Evolutionary conservation across 2,113 vertebrate species (phyloP).

Genomic region (Cygnus atratus): DNA sequence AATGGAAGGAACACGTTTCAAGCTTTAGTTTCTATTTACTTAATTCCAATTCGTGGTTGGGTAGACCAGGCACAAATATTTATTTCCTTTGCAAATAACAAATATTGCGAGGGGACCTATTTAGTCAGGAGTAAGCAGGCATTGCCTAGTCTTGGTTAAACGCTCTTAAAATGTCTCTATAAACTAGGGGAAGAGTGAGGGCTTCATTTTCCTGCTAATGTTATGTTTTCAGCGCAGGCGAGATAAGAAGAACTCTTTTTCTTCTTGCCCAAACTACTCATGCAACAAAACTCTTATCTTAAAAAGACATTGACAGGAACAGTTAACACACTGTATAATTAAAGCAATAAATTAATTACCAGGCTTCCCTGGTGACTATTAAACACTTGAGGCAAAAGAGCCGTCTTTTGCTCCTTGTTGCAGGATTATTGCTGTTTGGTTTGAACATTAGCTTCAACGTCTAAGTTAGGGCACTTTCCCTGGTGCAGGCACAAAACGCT

Average conservation of each 20-base stretch:
- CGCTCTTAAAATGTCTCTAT: background rate
- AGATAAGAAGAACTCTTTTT: background rate
- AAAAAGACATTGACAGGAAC: constrained; percentile 1
- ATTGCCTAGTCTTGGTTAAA: background rate
- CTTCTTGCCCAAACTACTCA: background rate
- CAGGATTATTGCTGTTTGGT: background rate
- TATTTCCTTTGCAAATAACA: background rate
- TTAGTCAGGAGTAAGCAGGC: background rate
- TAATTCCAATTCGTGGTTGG: background rate
- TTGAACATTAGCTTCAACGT: background rate
- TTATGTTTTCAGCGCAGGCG: background rate
- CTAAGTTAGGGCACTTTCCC: background rate
- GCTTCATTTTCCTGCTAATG: background rate
- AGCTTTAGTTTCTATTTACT: background rate
- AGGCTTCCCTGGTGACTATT: constrained; percentile 3
- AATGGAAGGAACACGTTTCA: background rate
- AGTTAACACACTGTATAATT: constrained; percentile 15
- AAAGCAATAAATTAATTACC: constrained; percentile 49
- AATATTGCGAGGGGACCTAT: background rate
- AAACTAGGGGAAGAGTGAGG: background rate
- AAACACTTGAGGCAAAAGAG: constrained; percentile 13
- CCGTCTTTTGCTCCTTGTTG: background rate
- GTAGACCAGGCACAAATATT: background rate
- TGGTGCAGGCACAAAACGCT: background rate
- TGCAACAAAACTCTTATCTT: constrained; percentile 1